Conservation (phyloP, 2,888 invertebrate species). For the Seira sanloemensis region DNA sequence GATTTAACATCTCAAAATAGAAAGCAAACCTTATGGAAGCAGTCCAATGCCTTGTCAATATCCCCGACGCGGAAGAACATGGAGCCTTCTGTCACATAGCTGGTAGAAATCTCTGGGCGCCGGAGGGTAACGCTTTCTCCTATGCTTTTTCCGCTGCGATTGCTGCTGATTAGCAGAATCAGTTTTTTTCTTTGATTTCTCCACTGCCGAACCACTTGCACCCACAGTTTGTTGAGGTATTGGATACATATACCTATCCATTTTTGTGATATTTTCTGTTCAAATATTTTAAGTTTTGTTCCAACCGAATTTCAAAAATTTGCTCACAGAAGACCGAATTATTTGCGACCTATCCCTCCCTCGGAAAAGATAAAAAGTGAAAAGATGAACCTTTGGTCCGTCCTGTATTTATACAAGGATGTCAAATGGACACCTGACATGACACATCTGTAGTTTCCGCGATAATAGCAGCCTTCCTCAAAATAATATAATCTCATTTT, state of each 20-base stretch:
- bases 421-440: conserved; percentile 61
- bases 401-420: conserved; percentile 47
- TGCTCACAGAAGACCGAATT: neutral
- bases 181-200: conserved; percentile 2
- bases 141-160: neutral
- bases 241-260: conserved; percentile 20
- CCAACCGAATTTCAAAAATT: neutral
- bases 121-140: conserved; percentile 12
- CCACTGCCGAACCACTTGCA: neutral
- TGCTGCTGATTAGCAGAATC: neutral
- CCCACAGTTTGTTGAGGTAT: neutral
- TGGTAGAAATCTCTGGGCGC: conserved; percentile 40
- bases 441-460: conserved; percentile 25
- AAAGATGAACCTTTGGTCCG: conserved; percentile 34
- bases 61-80: conserved; percentile 44
- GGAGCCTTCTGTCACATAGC: conserved; percentile 34
- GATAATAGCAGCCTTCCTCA: neutral
- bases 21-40: conserved; percentile 44
- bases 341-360: conserved; percentile 10
- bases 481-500: conserved; percentile 18
- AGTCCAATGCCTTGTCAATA: conserved; percentile 38
- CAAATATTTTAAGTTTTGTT: conserved; percentile 4
- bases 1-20: too few species aligned
- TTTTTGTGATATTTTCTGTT: conserved; percentile 15
- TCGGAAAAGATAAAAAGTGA: conserved; percentile 48